These are phyloP conservation scores for Stratiomys singularior DNA, from an alignment of 2,888 invertebrate genomes.

Conservation along the genomic window DNA sequence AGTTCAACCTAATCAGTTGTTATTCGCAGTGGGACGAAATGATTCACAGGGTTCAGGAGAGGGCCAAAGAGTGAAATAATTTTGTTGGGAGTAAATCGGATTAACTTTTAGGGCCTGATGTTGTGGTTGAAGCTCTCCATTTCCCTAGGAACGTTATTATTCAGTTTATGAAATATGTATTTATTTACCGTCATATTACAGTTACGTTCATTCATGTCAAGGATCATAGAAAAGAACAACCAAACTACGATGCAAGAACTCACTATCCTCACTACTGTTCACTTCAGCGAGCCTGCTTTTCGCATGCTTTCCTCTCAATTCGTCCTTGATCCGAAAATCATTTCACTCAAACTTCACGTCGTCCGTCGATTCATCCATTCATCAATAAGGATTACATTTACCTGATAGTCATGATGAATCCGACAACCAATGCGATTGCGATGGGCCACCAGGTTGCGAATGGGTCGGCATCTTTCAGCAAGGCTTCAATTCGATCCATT, in stretches of 20 bases:
- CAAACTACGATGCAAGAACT: no score
- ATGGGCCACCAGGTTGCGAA: conserved; percentile 69
- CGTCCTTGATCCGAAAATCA: neutral
- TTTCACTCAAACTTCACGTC: neutral
- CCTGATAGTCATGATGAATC: conserved; percentile 68
- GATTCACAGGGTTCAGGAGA: neutral
- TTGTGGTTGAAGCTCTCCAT: no score
- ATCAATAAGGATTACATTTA: conserved; percentile 56
- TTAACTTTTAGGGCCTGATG: no score
- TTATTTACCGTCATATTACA: no score
- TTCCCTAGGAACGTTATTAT: no score
- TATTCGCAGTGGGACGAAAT: neutral
- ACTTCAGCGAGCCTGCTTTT: no score
- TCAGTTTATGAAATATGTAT: no score
- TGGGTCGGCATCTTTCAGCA: conserved; percentile 65
- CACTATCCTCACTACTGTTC: no score
- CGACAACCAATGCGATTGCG: conserved; percentile 66
- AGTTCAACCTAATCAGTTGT: neutral
- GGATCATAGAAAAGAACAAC: neutral
- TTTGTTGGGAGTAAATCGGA: no score
- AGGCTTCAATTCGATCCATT: conserved; percentile 62
- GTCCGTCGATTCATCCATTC: neutral
- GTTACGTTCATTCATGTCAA: no score
- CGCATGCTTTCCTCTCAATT: no score
- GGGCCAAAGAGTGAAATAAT: neutral